Base-by-base conservation (phyloP, 2,113 vertebrate species). In the Ptilorrhoa leucosticta region DNA sequence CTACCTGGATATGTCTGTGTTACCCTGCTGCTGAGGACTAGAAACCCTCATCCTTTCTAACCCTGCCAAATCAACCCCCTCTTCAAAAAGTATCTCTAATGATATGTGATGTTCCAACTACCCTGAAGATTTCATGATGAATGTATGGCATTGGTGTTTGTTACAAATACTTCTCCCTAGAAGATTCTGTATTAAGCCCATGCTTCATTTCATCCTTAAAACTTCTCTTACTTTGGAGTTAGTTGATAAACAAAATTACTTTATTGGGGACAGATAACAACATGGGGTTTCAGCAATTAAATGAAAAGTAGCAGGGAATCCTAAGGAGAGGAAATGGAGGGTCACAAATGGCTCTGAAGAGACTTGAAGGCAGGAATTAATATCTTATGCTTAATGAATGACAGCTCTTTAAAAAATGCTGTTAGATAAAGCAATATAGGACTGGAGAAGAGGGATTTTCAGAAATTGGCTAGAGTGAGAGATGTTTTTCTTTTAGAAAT, bases 271-370 rank as follows among this genome's bases (percentile, higher is more conserved):
- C n/a, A n/a, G 57, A 71, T 56, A 90, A 70, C 64, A 78, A 89
- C 47, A 39, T 61, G 48, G 35, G 50, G 65, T 76, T 83, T 95
- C 76, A 72, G 39, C 76, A 93, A 77, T 33, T 68, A 76, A 77
- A 90, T 71, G 37, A 48, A 81, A 90, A 89, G 15, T 70, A 48
- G 72, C 75, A 70, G 50, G 77, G 54, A 88, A 45, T 95, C 63
- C 54, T 89, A 35, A 81, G 39, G 58, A 73, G 54, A 83, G 68
- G 50, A 89, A 94, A 83, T 57, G 45, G 80, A 91, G 58, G 35
- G 44, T 86, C 37, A 65, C 47, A 77, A 70, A 65, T 51, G 17
- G 22, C 42, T 79, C 57, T 90, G 81, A 68, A 89, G 66, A 65
- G 31, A 70, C 26, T 33, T 40, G 47, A 69, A 66, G 45, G 54